Conservation (phyloP, 2,888 invertebrate genomes). For the Plagodis pulveraria region DNA sequence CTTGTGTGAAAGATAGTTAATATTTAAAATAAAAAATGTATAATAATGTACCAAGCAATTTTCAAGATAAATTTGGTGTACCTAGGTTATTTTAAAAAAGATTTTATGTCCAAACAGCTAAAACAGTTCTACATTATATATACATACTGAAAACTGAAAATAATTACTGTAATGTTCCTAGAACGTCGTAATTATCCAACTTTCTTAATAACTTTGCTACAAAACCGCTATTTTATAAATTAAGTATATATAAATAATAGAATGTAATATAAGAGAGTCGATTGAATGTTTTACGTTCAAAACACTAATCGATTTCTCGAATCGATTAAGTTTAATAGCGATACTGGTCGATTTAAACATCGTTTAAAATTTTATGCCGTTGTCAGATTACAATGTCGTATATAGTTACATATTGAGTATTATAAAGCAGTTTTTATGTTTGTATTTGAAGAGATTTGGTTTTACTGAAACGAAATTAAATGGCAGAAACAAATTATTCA, state of each 20-base stretch:
- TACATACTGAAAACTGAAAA: no score
- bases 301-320: conserved; percentile 36
- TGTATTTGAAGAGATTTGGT: no score
- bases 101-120: no score
- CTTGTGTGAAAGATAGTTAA: no score
- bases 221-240: conserved; percentile 17
- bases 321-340: conserved; percentile 21
- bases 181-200: background rate
- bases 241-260: conserved; percentile 12
- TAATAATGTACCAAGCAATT: no score
- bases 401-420: background rate
- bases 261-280: conserved; percentile 27
- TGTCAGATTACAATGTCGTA: conserved; percentile 6
- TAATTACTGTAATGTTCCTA: no score
- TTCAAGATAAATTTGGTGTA: no score
- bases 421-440: no score
- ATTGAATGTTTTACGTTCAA: conserved; percentile 24
- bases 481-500: no score
- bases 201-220: conserved; percentile 9
- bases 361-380: conserved; percentile 8
- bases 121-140: no score
- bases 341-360: conserved; percentile 31
- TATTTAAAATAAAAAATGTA: no score
- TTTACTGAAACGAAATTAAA: background rate
- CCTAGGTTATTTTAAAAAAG: no score